Percentiles rank a stretch among this genome's conserved stretches.
Evolutionary conservation across 2,888 invertebrate genomes (phyloP).

Genomic region (Tinea pellionella): DNA sequence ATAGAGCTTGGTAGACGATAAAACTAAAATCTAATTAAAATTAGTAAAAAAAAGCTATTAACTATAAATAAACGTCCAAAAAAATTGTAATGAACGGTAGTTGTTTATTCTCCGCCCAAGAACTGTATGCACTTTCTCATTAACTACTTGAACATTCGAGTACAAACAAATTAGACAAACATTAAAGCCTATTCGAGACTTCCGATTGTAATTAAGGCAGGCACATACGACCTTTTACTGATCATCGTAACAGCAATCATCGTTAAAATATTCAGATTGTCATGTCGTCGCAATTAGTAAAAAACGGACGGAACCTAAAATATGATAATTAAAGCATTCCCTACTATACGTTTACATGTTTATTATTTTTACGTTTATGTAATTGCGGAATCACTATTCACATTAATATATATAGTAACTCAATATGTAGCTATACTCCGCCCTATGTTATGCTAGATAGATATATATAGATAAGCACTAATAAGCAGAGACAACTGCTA

Average conservation of each 20-base stretch:
- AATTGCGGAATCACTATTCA: background rate
- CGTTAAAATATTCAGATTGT: background rate
- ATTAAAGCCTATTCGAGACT: conserved; percentile 49
- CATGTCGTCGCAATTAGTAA: background rate
- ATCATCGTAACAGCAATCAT: background rate
- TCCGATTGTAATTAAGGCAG: conserved; percentile 57
- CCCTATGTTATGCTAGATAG: too few relatives aligned
- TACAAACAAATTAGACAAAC: conserved; percentile 54
- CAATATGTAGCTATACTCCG: too few relatives aligned
- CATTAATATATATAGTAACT: too few relatives aligned
- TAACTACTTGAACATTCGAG: conserved; percentile 7
- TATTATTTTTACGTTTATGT: background rate
- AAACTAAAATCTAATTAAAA: background rate
- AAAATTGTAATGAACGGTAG: conserved; percentile 1
- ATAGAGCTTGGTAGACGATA: too few relatives aligned
- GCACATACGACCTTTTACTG: conserved; percentile 21
- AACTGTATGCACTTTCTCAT: conserved; percentile 10
- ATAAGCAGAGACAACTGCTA: too few relatives aligned
- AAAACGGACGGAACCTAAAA: background rate
- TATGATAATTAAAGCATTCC: background rate
- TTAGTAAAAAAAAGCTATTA: background rate
- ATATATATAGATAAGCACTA: too few relatives aligned
- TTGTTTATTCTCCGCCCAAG: conserved; percentile 1
- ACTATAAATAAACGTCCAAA: background rate
- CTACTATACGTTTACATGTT: background rate